Evolutionary conservation across 2,797 vertebrate species (phyloP).

Genomic region (Helicolenus hilgendorfi): DNA sequence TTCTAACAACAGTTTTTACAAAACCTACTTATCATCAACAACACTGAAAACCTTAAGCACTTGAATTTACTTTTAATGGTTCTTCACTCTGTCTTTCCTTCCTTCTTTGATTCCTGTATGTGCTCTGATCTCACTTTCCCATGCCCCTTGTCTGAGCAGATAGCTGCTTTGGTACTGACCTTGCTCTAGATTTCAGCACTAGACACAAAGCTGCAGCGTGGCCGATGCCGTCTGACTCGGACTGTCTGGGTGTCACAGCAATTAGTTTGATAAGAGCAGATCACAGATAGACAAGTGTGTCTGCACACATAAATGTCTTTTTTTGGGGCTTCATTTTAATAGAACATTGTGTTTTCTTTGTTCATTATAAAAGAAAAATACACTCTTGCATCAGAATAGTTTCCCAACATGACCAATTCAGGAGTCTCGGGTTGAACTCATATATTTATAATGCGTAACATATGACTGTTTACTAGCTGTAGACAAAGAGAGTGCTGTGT

Average conservation of each 20-base stretch:
- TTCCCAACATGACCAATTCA: background rate
- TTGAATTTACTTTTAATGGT: background rate
- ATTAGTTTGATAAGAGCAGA: slow-evolving; percentile 34
- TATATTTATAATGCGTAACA: background rate
- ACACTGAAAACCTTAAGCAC: background rate
- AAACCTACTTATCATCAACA: background rate
- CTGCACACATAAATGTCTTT: background rate
- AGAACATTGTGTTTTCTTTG: background rate
- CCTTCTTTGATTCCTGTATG: background rate
- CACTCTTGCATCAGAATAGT: background rate
- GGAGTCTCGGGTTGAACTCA: background rate
- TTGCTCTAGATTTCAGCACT: slow-evolving; percentile 71
- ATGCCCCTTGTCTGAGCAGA: slow-evolving; percentile 60
- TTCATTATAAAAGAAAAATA: background rate
- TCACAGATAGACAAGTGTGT: slow-evolving; percentile 3
- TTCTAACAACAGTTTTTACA: background rate
- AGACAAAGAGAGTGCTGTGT: background rate
- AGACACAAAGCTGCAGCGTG: slow-evolving; percentile 56
- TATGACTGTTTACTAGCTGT: background rate
- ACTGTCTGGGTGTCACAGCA: slow-evolving; percentile 58
- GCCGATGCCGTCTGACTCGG: slow-evolving; percentile 48
- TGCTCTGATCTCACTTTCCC: slow-evolving; percentile 59
- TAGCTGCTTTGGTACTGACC: slow-evolving; percentile 63
- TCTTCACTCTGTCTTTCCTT: background rate
- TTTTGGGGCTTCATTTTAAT: background rate